A percentile compares a stretch with the other conserved stretches of the same genome.
phyloP scores from a whole-genome alignment of 2,113 vertebrate species.

The Isichthys henryi region DNA sequence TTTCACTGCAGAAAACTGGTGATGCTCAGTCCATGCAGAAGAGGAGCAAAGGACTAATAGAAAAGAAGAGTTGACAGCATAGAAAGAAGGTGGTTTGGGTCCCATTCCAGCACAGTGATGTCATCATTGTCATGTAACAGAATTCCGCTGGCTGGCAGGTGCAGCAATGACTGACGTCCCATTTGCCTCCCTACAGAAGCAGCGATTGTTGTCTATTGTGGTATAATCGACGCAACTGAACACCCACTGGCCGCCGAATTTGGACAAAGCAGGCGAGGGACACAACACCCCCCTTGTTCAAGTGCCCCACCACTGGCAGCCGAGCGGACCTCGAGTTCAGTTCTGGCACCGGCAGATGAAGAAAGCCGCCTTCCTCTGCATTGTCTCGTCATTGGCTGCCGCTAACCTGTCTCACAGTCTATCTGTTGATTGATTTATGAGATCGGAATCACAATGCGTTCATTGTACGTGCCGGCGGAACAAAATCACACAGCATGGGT shows the following conservation, averaged over 20 bases:
- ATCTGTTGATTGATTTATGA: conserved; percentile 5
- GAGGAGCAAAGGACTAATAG: background rate
- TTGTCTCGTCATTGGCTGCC: background rate
- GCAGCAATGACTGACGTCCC: background rate
- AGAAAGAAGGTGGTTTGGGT: background rate
- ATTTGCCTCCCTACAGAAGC: background rate
- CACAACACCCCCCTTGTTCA: background rate
- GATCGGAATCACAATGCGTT: background rate
- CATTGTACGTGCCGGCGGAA: conserved; percentile 8
- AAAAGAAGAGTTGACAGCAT: background rate
- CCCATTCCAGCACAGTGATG: background rate
- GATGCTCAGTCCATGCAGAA: background rate
- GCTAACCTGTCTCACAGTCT: background rate
- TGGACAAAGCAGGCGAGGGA: background rate
- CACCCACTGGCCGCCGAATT: background rate
- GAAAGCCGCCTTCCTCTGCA: background rate
- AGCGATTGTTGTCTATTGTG: background rate
- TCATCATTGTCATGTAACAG: background rate
- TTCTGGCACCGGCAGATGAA: background rate
- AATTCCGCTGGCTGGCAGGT: no score
- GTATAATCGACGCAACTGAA: background rate
- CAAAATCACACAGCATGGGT: background rate
- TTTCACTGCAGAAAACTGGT: background rate
- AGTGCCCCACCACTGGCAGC: background rate
- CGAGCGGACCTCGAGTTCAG: background rate